phyloP scores from a whole-genome alignment of 2,113 vertebrate genomes.

The Rhinolophus ferrumequinum region DNA sequence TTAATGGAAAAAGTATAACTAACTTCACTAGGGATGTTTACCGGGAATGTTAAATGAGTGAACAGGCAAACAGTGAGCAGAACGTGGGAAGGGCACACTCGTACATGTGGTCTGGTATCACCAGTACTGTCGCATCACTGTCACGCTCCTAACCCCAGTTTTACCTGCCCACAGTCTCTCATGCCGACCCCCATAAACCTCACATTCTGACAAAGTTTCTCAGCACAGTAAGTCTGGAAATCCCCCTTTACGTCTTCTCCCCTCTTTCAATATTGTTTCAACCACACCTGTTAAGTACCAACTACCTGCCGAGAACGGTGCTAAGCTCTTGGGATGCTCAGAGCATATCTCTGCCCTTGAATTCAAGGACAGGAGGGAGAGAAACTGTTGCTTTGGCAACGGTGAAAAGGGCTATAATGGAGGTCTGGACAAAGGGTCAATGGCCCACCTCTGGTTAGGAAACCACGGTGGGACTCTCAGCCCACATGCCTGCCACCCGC shows the following conservation, averaged over 20 bases:
- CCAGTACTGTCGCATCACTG: too few relatives aligned
- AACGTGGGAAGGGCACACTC: background rate
- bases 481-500: background rate
- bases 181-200: background rate
- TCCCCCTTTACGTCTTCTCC: background rate
- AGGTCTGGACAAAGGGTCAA: background rate
- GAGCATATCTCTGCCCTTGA: background rate
- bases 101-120: background rate
- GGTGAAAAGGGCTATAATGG: background rate
- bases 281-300: background rate
- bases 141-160: too few relatives aligned
- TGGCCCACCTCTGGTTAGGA: background rate
- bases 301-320: background rate
- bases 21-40: background rate
- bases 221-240: background rate
- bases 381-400: background rate
- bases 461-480: background rate
- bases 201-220: background rate
- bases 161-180: background rate
- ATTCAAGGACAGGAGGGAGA: background rate
- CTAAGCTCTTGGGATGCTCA: background rate
- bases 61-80: background rate
- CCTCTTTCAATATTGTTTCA: background rate
- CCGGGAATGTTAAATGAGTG: background rate
- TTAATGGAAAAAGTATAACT: background rate